A percentile compares a stretch with the other conserved stretches of the same genome.
phyloP scores from a whole-genome alignment of 1,140 invertebrate genomes.

The Drosophila melanogaster region Release_6_plus_ISO1_MT NC_004354.4:7903501-7904000 shows the following conservation, averaged over 20 bases:
- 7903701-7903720: slow-evolving; percentile 77
- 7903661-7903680: slow-evolving; percentile 21
- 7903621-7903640: slow-evolving; percentile 28
- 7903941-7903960: slow-evolving; percentile 74
- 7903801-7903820: slow-evolving; percentile 29
- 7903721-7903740: slow-evolving; percentile 51
- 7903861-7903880: slow-evolving; percentile 45
- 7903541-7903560: slow-evolving; percentile 16
- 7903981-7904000: slow-evolving; percentile 85
- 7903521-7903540: slow-evolving; percentile 74
- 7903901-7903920: slow-evolving; percentile 61
- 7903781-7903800: slow-evolving; percentile 27
- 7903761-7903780: slow-evolving; percentile 31
- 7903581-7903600: slow-evolving; percentile 49
- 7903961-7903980: slow-evolving; percentile 80
- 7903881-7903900: slow-evolving; percentile 51
- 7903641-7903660: slow-evolving; percentile 12
- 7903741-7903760: slow-evolving; percentile 73
- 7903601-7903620: slow-evolving; percentile 28
- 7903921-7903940: slow-evolving; percentile 77
- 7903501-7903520: slow-evolving; percentile 75
- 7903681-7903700: slow-evolving; percentile 49
- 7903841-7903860: slow-evolving; percentile 28
- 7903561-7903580: slow-evolving; percentile 11
- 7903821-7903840: slow-evolving; percentile 12